A percentile compares a stretch with the other conserved stretches of the same genome.
phyloP scores from a whole-genome alignment of 2,888 invertebrate genomes.

The Lutraria lutraria region DNA sequence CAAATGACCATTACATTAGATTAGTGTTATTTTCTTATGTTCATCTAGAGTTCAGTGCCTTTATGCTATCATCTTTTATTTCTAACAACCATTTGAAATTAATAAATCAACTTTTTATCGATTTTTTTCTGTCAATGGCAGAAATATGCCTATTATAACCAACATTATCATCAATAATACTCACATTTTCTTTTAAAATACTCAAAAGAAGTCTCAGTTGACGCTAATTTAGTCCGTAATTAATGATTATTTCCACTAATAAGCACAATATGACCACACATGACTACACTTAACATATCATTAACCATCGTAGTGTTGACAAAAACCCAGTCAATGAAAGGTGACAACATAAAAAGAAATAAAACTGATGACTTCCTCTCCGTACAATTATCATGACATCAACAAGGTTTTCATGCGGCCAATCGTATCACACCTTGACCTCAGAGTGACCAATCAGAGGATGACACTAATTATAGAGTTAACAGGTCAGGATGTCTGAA shows the following conservation, averaged over 20 bases:
- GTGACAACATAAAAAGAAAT: slow-evolving; percentile 40
- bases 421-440: slow-evolving; percentile 41
- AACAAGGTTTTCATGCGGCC: neutral
- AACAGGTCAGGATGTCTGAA: slow-evolving; percentile 31
- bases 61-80: no score
- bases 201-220: neutral
- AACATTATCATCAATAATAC: no score
- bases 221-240: neutral
- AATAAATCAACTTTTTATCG: no score
- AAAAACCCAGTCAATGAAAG: slow-evolving; percentile 29
- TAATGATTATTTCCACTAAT: neutral
- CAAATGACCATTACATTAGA: no score
- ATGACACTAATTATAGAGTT: slow-evolving; percentile 52
- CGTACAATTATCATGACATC: slow-evolving; percentile 31
- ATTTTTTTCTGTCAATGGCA: no score
- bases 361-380: slow-evolving; percentile 47
- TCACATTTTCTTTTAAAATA: neutral
- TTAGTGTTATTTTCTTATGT: no score
- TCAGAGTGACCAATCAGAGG: slow-evolving; percentile 37
- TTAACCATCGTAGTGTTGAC: slow-evolving; percentile 25
- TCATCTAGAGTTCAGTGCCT: no score
- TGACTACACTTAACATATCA: slow-evolving; percentile 14
- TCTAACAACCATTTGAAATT: no score
- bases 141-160: no score
- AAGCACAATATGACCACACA: slow-evolving; percentile 27